A percentile compares a stretch with the other conserved stretches of the same genome.
Conservation (phyloP, 2,888 invertebrate genomes). For the Drosophila borborema region DNA sequence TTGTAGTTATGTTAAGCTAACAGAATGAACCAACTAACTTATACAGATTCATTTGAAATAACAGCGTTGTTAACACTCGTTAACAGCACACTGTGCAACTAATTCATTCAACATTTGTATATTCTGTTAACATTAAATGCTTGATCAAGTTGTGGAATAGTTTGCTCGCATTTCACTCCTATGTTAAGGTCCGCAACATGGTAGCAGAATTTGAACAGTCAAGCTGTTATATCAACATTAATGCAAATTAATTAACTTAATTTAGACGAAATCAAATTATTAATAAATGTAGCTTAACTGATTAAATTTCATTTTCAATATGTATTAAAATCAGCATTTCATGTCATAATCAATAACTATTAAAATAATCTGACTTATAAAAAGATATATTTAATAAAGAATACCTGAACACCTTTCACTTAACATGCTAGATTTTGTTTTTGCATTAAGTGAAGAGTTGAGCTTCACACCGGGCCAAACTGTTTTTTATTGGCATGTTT, state of each 20-base stretch:
- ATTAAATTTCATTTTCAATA: not conserved
- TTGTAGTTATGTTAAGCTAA: not conserved
- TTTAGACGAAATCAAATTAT: not conserved
- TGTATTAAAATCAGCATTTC: not conserved
- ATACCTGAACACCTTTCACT: constrained; percentile 13
- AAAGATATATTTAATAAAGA: not conserved
- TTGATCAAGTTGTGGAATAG: not conserved
- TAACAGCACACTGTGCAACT: not conserved
- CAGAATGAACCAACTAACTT: not conserved
- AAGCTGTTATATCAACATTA: not conserved
- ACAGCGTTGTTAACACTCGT: not conserved
- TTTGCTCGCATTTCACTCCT: not conserved
- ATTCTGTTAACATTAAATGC: not conserved
- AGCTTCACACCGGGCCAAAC: constrained; percentile 6
- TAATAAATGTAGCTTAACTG: not conserved
- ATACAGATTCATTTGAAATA: not conserved
- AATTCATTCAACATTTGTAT: not conserved
- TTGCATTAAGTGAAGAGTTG: not conserved
- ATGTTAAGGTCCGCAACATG: not conserved
- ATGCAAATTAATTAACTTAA: not conserved
- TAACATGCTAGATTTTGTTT: constrained; percentile 10
- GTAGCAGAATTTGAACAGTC: not conserved
- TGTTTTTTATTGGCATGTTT: constrained; percentile 6
- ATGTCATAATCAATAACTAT: not conserved
- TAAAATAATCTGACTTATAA: not conserved